Conservation (phyloP, 2,888 invertebrate genomes). For the Lycocerus yunnanus region DNA sequence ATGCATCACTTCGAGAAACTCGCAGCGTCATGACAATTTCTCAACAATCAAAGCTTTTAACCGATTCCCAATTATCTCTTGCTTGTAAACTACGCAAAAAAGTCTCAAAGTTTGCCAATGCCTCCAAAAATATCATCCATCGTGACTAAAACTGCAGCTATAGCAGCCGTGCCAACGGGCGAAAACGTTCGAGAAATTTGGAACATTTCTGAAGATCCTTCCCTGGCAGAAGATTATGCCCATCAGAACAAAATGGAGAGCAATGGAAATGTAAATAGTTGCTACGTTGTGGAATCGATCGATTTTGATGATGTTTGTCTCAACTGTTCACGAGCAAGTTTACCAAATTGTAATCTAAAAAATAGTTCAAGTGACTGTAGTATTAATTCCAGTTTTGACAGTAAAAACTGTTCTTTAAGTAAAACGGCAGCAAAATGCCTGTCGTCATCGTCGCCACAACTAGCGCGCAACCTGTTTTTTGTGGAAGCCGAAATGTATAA, state of each 20-base stretch:
- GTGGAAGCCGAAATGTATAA: conserved; percentile 41
- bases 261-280: conserved; percentile 25
- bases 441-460: conserved; percentile 49
- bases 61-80: conserved; percentile 27
- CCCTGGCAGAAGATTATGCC: conserved; percentile 48
- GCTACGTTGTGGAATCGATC: conserved; percentile 23
- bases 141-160: conserved; percentile 52
- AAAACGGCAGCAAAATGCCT: conserved; percentile 30
- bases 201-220: conserved; percentile 59
- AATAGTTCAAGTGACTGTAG: conserved; percentile 28
- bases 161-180: conserved; percentile 53
- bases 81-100: conserved; percentile 6
- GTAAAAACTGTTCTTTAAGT: conserved; percentile 17
- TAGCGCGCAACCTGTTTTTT: conserved; percentile 45
- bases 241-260: conserved; percentile 35
- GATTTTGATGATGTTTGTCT: conserved; percentile 42
- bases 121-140: conserved; percentile 33
- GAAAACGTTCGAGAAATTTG: conserved; percentile 54
- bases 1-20: conserved; percentile 15
- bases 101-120: conserved; percentile 7
- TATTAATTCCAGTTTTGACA: conserved; percentile 4
- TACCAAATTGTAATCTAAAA: conserved; percentile 27
- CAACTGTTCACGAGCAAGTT: conserved; percentile 32
- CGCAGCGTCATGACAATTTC: conserved; percentile 9
- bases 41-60: conserved; percentile 12